Evolutionary conservation across 2,113 vertebrate species (phyloP).

Genomic region (Dasyornis broadbenti): DNA sequence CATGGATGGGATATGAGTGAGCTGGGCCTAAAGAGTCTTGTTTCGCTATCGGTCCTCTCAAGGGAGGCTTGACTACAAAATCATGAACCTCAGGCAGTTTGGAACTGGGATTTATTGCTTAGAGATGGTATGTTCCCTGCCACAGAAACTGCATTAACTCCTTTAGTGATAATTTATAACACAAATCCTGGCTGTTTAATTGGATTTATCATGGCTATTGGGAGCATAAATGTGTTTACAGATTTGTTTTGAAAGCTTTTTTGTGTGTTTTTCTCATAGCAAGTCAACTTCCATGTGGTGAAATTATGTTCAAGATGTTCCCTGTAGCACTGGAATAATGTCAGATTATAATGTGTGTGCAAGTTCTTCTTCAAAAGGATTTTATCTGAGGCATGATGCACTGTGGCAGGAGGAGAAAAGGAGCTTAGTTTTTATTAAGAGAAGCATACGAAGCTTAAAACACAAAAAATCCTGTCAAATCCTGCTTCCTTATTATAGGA

Average conservation of each 20-base stretch:
- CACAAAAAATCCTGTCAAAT: neutral
- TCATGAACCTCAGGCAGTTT: neutral
- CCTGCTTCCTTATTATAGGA: neutral
- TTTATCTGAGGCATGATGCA: neutral
- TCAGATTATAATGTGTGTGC: neutral
- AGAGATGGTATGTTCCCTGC: neutral
- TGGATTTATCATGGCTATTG: slow-evolving; percentile 45
- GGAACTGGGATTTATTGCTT: neutral
- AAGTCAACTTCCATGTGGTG: slow-evolving; percentile 52
- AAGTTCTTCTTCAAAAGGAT: neutral
- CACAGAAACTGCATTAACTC: slow-evolving; percentile 15
- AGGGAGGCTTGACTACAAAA: neutral
- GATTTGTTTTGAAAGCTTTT: slow-evolving; percentile 62
- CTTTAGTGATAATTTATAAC: slow-evolving; percentile 1
- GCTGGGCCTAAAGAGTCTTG: neutral
- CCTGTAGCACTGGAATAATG: slow-evolving; percentile 22
- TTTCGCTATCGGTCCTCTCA: neutral
- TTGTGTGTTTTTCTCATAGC: slow-evolving; percentile 38
- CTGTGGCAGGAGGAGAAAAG: neutral
- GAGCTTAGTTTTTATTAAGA: neutral
- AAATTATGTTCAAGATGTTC: slow-evolving; percentile 46
- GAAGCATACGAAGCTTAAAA: neutral
- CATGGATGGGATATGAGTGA: fast-evolving
- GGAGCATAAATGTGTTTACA: slow-evolving; percentile 52
- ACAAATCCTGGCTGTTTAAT: slow-evolving; percentile 40